phyloP scores from a whole-genome alignment of 1,140 invertebrate species.

The Drosophila elegans region DNA sequence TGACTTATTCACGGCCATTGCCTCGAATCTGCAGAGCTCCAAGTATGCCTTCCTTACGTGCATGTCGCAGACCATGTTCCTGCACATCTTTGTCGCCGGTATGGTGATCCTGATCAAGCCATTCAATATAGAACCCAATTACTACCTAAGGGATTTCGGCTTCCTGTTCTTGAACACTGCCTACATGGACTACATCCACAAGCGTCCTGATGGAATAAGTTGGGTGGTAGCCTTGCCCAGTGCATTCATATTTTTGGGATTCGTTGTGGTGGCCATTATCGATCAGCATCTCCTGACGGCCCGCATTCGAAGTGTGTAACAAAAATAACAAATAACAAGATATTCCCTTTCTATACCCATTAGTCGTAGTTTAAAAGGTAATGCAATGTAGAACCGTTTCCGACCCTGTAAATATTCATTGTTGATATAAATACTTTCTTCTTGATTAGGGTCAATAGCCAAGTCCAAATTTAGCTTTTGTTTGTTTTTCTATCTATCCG shows the following conservation, averaged over 20 bases:
- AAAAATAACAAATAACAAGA: no score
- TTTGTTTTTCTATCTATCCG: no score
- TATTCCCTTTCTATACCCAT: no score
- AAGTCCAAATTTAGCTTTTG: no score
- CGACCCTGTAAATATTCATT: no score
- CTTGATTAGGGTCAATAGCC: no score
- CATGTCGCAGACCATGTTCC: slow-evolving; percentile 21
- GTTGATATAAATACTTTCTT: no score
- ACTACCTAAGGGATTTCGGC: slow-evolving; percentile 29
- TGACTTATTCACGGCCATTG: slow-evolving; percentile 88
- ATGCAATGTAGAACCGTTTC: no score
- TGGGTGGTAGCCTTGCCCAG: background rate
- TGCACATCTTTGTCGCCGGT: slow-evolving; percentile 21
- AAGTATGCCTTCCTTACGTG: background rate
- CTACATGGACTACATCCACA: slow-evolving; percentile 32
- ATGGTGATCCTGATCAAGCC: slow-evolving; percentile 26
- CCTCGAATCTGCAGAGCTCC: background rate
- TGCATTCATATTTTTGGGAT: slow-evolving; percentile 5
- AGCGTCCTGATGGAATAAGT: background rate
- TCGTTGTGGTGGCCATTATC: slow-evolving; percentile 16
- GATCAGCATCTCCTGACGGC: slow-evolving; percentile 16
- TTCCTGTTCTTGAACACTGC: slow-evolving; percentile 26
- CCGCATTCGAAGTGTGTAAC: slow-evolving; percentile 8
- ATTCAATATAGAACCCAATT: slow-evolving; percentile 7
- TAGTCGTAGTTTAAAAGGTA: no score